phyloP scores from a whole-genome alignment of 2,113 vertebrate species.

The Zosterops lateralis region DNA sequence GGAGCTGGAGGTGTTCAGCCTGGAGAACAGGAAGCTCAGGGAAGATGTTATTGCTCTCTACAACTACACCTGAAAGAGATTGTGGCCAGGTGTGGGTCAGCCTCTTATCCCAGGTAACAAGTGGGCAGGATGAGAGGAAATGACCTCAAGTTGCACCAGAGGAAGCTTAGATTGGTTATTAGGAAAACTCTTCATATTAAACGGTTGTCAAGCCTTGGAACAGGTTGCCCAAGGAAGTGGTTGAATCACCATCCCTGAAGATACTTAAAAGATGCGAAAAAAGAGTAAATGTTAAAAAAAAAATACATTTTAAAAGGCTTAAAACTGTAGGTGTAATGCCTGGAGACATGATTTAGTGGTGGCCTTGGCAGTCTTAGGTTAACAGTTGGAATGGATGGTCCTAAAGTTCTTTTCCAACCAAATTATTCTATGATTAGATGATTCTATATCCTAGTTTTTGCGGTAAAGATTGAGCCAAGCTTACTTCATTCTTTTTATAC shows the following conservation, averaged over 20 bases:
- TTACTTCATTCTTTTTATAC: not conserved
- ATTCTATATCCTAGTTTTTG: not conserved
- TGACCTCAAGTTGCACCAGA: not conserved
- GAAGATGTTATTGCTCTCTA: not conserved
- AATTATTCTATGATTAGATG: not conserved
- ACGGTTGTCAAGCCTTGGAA: not conserved
- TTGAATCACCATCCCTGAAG: not conserved
- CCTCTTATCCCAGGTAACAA: not conserved
- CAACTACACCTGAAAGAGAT: not conserved
- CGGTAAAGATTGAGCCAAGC: not conserved
- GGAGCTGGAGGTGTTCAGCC: not conserved
- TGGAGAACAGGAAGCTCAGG: not conserved
- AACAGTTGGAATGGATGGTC: not conserved
- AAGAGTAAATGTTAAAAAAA: not conserved
- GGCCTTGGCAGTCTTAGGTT: not conserved
- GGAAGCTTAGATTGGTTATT: not conserved
- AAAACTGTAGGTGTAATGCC: not conserved
- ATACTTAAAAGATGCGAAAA: not conserved
- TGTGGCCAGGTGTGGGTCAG: not conserved
- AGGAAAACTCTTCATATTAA: not conserved
- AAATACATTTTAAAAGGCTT: not conserved
- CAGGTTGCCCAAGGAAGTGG: not conserved
- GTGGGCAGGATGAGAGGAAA: not conserved
- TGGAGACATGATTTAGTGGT: not conserved
- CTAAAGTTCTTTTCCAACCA: not conserved